A percentile compares a stretch with the other conserved stretches of the same genome.
Conservation (phyloP, 2,888 invertebrate genomes). For the Agriotes lineatus region DNA sequence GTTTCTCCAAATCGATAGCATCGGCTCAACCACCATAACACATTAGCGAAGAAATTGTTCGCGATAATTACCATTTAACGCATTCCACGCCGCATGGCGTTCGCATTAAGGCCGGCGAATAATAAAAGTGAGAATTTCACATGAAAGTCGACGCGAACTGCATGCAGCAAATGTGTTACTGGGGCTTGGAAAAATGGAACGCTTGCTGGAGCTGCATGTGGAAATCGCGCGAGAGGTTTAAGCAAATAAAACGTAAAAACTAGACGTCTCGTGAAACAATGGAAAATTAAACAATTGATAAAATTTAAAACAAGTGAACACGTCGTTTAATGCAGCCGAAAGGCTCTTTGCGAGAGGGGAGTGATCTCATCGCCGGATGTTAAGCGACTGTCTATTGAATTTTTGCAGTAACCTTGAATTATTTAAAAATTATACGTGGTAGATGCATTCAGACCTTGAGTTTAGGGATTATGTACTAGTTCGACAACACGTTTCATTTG, state of each 20-base stretch:
- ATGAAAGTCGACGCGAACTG: conserved; percentile 29
- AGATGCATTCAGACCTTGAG: too few species aligned
- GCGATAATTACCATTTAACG: conserved; percentile 15
- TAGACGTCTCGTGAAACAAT: not conserved
- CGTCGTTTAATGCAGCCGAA: too few species aligned
- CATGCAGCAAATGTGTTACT: conserved; percentile 33
- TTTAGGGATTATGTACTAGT: too few species aligned
- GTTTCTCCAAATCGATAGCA: too few species aligned
- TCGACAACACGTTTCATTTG: too few species aligned
- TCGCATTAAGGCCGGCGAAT: conserved; percentile 18
- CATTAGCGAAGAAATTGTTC: too few species aligned
- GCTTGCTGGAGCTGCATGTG: conserved; percentile 17
- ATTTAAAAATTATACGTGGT: too few species aligned
- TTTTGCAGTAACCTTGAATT: not conserved
- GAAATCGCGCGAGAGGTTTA: conserved; percentile 9
- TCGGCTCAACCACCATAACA: too few species aligned
- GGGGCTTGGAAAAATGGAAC: conserved; percentile 29
- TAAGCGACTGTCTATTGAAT: not conserved
- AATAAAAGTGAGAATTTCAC: conserved; percentile 32
- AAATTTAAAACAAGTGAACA: too few species aligned
- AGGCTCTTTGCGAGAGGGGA: too few species aligned
- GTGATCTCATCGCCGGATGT: not conserved
- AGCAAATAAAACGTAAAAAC: not conserved
- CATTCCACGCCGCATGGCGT: conserved; percentile 6
- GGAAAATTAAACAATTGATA: too few species aligned